Evolutionary conservation across 1,140 invertebrate species (phyloP).

Genomic region (Eriocheir sinensis): DNA sequence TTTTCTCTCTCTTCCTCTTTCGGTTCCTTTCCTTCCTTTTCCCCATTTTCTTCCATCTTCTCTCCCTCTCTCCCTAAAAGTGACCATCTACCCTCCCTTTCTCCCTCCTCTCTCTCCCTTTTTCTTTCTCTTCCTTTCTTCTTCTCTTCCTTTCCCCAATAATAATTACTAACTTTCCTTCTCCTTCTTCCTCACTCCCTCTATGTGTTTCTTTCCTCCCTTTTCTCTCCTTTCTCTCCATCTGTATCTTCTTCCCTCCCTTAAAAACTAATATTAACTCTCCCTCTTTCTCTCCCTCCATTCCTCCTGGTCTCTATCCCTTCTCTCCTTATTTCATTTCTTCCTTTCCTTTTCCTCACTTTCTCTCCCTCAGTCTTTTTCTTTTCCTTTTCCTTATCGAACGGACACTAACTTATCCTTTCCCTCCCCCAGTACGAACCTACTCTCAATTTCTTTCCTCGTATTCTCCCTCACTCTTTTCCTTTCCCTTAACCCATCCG

Average conservation of each 20-base stretch:
- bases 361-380: neutral
- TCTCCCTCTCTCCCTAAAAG: neutral
- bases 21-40: neutral
- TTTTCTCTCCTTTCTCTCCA: neutral
- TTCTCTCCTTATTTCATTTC: too few relatives aligned
- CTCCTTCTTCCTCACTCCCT: too few relatives aligned
- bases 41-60: neutral
- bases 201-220: too few relatives aligned
- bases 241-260: neutral
- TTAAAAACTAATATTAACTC: neutral
- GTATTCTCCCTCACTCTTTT: neutral
- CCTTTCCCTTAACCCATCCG: neutral
- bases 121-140: neutral
- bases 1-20: neutral
- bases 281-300: neutral
- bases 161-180: too few relatives aligned
- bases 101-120: neutral
- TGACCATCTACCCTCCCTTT: too few relatives aligned
- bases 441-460: too few relatives aligned
- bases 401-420: neutral
- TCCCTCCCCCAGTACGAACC: neutral
- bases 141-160: too few relatives aligned
- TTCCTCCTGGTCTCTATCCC: neutral
- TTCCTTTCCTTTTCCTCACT: too few relatives aligned
- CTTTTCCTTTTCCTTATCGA: neutral